Evolutionary conservation across 92 coral and sea anemone genomes (phyloP).

Genomic region (Epizoanthus rinbou): DNA sequence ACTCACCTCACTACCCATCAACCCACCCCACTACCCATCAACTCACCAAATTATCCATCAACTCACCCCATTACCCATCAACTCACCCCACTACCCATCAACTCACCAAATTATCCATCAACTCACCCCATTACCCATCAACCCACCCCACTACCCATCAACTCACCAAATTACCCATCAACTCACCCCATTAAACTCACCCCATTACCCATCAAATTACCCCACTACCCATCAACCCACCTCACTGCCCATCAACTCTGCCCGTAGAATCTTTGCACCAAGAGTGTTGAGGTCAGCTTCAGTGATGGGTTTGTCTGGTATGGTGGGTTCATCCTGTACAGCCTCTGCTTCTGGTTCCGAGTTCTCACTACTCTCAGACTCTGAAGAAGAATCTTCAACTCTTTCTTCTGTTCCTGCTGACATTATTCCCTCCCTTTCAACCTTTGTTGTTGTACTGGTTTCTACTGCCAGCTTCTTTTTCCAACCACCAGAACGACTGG

Average conservation of each 20-base stretch:
- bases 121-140: background rate
- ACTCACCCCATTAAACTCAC: background rate
- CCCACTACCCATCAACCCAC: slow-evolving; percentile 42
- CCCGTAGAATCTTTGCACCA: slow-evolving; percentile 92
- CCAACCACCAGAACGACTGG: slow-evolving; percentile 84
- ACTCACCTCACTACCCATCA: background rate
- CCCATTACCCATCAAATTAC: background rate
- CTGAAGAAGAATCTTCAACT: slow-evolving; percentile 24
- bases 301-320: slow-evolving; percentile 76
- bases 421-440: background rate
- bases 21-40: too few relatives aligned
- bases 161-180: background rate
- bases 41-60: background rate
- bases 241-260: slow-evolving; percentile 97
- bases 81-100: too few relatives aligned
- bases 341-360: slow-evolving; percentile 31
- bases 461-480: slow-evolving; percentile 66
- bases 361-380: slow-evolving; percentile 29
- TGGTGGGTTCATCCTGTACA: slow-evolving; percentile 23
- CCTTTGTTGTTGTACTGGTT: slow-evolving; percentile 7
- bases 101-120: background rate
- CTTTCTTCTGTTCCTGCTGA: slow-evolving; percentile 34
- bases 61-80: background rate
- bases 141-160: too few relatives aligned
- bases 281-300: slow-evolving; percentile 93